Evolutionary conservation across 2,888 invertebrate species (phyloP), one percentile per base, ranked within the genome.

Genomic region (Tetrapedia diversipes): DNA sequence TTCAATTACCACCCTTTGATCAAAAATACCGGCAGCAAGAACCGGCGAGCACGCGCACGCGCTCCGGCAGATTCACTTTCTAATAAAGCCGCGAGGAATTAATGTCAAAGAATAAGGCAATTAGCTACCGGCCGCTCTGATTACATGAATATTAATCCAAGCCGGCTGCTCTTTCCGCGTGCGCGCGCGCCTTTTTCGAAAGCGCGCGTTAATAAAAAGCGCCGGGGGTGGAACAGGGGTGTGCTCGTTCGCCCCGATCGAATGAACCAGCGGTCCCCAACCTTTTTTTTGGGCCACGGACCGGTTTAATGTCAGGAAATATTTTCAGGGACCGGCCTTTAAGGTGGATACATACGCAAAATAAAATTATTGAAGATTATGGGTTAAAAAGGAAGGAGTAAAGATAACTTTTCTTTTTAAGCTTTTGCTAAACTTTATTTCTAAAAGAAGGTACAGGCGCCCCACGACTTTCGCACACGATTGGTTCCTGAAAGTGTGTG

Each of bases 1-100:
- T 82, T 78, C 78, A 80, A 83, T 83, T 83, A 84, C 82, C 78
- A 56, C 76, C 60, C 78, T 83, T 79, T 82, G 70, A 83, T 76
- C 68, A 70, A 64, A 73, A 71, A 67, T 68, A 45, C 60, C 34
- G 56, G 56, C 57, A 37, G 49, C 56, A 24, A 56, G 57, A 56
- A 69, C 59, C 47, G 60, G 19, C 37, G 39, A 8, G 64, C 14
- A 39, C 66, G 53, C 56, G 34, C 2, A 6, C 6, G 37, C 22
- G 7, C 45, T 22, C 45, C 10, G 53, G 49, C 49, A 43, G 60
- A 73, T 56, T 49, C 37, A 56, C 70, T 73, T 70, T 39, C 32
- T 56, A 70, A 69, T 60, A 49, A 77, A 76, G 63, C 57, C 56
- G 19, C 29, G 34, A 29, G 59, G 51, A 68, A 80, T 67, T 80